These are phyloP conservation scores for Plagiodera versicolora DNA, from an alignment of 2,888 invertebrate genomes.

Conservation along the genomic window DNA sequence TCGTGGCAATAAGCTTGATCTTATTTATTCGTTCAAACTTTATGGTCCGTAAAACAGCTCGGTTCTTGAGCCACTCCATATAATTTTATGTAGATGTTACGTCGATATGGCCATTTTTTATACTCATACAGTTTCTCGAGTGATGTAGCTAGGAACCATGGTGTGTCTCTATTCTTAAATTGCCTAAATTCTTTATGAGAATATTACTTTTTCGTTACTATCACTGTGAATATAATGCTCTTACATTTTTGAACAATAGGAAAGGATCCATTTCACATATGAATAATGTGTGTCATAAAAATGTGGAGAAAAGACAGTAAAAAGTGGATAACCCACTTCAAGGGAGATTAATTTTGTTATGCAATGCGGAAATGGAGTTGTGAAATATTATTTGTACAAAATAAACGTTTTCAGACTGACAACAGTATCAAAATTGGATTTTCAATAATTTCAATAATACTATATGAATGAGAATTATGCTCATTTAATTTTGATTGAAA, in stretches of 20 bases:
- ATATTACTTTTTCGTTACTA: neutral
- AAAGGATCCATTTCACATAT: neutral
- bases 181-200: neutral
- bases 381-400: too few relatives aligned
- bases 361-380: too few relatives aligned
- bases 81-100: conserved; percentile 33
- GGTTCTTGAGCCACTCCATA: conserved; percentile 34
- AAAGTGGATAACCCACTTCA: neutral
- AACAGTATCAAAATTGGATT: too few relatives aligned
- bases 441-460: too few relatives aligned
- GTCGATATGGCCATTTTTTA: conserved; percentile 25
- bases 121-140: conserved; percentile 6
- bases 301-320: too few relatives aligned
- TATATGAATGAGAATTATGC: too few relatives aligned
- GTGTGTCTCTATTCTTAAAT: neutral
- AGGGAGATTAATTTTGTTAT: neutral
- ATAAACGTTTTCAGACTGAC: too few relatives aligned
- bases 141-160: conserved; percentile 11
- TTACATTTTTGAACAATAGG: neutral
- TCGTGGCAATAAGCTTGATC: conserved; percentile 35
- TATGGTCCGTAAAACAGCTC: conserved; percentile 40
- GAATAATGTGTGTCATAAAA: too few relatives aligned
- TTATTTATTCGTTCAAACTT: conserved; percentile 37
- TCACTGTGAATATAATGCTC: neutral
- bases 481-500: too few relatives aligned